phyloP scores from a whole-genome alignment of 1,140 invertebrate genomes.

The Lordiphosa clarofinis region DNA sequence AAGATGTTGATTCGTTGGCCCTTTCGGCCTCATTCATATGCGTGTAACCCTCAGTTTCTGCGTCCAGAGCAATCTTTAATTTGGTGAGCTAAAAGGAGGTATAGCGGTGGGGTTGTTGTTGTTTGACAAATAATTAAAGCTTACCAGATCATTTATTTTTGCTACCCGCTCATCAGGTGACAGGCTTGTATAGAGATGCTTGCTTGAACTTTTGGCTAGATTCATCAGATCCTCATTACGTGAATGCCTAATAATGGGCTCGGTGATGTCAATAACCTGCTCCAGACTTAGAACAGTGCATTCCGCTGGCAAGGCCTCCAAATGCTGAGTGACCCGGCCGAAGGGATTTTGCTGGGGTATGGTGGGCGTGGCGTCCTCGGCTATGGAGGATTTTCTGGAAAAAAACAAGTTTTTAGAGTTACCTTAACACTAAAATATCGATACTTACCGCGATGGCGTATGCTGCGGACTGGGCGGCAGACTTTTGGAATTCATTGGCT shows the following conservation, averaged over 20 bases:
- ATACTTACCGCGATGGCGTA: constrained; percentile 81
- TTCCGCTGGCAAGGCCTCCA: constrained; percentile 63
- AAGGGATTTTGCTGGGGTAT: constrained; percentile 56
- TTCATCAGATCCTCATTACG: constrained; percentile 85
- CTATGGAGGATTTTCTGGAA: constrained; percentile 66
- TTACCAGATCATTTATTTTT: constrained; percentile 86
- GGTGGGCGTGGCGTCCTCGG: constrained; percentile 28
- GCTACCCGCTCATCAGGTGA: constrained; percentile 82
- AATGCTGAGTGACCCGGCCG: constrained; percentile 58
- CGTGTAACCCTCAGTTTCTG: constrained; percentile 72
- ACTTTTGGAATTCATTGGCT: constrained; percentile 80
- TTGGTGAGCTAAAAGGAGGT: constrained; percentile 51
- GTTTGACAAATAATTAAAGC: constrained; percentile 7
- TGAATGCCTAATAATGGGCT: constrained; percentile 56
- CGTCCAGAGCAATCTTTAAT: constrained; percentile 68
- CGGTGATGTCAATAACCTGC: constrained; percentile 63
- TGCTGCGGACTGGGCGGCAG: constrained; percentile 87
- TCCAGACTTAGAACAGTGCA: constrained; percentile 51
- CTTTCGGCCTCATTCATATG: constrained; percentile 81
- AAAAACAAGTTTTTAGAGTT: too few relatives aligned
- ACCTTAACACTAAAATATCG: too few relatives aligned
- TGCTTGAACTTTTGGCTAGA: constrained; percentile 87
- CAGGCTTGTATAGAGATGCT: constrained; percentile 84
- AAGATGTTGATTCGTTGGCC: constrained; percentile 79
- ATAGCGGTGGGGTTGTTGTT: too few relatives aligned